These are phyloP conservation scores for Smutsia gigantea DNA, from an alignment of 2,797 vertebrate genomes.

Conservation along the genomic window DNA sequence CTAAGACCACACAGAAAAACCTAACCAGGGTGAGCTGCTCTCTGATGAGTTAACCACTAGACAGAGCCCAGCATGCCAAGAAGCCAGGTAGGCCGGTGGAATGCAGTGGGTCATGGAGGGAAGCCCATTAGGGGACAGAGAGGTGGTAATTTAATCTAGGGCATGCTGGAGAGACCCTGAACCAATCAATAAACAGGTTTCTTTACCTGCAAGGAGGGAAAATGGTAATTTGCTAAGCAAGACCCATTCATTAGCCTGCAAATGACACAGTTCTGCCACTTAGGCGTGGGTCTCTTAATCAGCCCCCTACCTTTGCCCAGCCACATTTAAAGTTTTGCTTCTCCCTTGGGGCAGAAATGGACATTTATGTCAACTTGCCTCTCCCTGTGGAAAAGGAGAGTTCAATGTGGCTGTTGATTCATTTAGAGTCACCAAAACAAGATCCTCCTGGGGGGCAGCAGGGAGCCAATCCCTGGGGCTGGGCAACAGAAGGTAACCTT, in stretches of 20 bases:
- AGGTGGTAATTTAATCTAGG: neutral
- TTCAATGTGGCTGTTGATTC: fast-evolving
- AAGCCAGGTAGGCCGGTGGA: neutral
- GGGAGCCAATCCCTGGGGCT: neutral
- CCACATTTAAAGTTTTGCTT: neutral
- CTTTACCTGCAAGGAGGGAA: neutral
- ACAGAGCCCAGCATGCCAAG: neutral
- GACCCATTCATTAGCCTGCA: constrained; percentile 4
- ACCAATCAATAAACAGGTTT: neutral
- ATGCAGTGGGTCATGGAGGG: neutral
- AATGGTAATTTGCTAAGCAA: constrained; percentile 18
- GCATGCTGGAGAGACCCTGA: neutral
- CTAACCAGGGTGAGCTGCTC: neutral
- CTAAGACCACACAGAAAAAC: neutral
- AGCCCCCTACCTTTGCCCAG: neutral
- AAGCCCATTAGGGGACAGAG: neutral
- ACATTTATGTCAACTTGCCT: neutral
- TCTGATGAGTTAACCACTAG: neutral
- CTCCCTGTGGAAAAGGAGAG: neutral
- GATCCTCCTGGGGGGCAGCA: neutral
- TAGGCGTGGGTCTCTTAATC: neutral
- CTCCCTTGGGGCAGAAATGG: constrained; percentile 9
- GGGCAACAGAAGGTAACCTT: neutral
- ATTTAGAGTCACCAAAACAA: neutral
- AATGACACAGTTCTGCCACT: neutral